Evolutionary conservation across 2,797 vertebrate genomes (phyloP).

Genomic region (Cynopterus sphinx): DNA sequence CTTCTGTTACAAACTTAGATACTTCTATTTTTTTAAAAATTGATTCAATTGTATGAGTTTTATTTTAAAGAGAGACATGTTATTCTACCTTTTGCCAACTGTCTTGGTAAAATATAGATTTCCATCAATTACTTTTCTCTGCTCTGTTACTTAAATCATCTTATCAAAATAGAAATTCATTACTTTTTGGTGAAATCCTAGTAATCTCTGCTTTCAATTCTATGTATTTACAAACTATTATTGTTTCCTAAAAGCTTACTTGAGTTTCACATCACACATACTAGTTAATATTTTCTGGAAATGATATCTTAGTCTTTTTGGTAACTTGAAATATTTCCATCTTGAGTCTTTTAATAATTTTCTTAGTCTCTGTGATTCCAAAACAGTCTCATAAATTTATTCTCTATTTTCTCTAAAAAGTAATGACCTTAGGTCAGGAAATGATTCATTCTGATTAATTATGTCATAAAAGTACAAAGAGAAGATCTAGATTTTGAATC

Average conservation of each 20-base stretch:
- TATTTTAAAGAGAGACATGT: background rate
- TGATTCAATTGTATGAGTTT: background rate
- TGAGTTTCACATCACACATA: background rate
- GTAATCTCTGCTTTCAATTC: background rate
- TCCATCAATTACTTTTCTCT: background rate
- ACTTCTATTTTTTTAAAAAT: background rate
- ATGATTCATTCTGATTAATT: background rate
- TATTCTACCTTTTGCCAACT: background rate
- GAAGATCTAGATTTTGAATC: background rate
- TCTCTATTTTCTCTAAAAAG: background rate
- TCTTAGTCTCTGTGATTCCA: background rate
- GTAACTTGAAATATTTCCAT: background rate
- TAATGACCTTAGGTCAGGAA: background rate
- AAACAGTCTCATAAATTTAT: background rate
- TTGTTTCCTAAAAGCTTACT: background rate
- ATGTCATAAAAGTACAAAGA: background rate
- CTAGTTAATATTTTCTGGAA: background rate
- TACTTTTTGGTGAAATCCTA: background rate
- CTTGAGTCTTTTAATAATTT: background rate
- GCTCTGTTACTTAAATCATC: background rate
- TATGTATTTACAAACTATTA: background rate
- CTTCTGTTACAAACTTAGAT: background rate
- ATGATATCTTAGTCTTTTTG: background rate
- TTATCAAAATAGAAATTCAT: background rate
- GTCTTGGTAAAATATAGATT: background rate